Percentiles rank a stretch among this genome's conserved stretches.
Evolutionary conservation across 2,113 vertebrate species (phyloP).

Genomic region (Tragulus kanchil): DNA sequence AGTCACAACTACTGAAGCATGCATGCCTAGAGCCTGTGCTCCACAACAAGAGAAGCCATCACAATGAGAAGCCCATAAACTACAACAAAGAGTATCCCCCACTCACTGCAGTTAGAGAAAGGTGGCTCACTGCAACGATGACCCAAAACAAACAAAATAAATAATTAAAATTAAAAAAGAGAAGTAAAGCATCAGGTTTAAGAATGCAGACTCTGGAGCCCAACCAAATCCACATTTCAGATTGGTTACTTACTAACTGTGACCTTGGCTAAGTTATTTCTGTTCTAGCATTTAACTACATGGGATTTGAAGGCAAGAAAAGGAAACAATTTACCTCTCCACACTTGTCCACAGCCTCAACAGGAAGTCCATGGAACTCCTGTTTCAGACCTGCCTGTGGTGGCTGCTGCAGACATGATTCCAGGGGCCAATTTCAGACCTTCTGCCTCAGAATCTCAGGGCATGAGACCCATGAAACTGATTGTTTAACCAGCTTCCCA

Average conservation of each 20-base stretch:
- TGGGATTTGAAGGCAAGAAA: neutral
- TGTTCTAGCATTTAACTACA: constrained; percentile 30
- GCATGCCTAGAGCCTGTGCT: neutral
- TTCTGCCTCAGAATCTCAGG: neutral
- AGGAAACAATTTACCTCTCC: neutral
- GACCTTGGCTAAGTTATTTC: neutral
- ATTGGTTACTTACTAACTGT: neutral
- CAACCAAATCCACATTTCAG: neutral
- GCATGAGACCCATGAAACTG: neutral
- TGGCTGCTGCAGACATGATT: neutral
- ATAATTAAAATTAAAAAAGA: neutral
- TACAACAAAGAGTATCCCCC: accelerated
- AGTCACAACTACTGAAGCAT: neutral
- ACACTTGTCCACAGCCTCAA: neutral
- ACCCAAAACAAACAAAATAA: neutral
- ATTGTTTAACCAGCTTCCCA: neutral
- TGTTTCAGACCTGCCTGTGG: neutral
- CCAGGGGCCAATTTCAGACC: neutral
- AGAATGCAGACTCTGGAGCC: neutral
- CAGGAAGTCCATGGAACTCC: neutral
- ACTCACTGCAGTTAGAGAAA: neutral
- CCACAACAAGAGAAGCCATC: neutral
- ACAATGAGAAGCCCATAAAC: neutral
- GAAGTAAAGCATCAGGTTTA: neutral
- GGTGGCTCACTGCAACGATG: neutral